Conservation (phyloP, 30 jellyfish, hydroid and myxozoan species). For the Turritopsis rubra region DNA sequence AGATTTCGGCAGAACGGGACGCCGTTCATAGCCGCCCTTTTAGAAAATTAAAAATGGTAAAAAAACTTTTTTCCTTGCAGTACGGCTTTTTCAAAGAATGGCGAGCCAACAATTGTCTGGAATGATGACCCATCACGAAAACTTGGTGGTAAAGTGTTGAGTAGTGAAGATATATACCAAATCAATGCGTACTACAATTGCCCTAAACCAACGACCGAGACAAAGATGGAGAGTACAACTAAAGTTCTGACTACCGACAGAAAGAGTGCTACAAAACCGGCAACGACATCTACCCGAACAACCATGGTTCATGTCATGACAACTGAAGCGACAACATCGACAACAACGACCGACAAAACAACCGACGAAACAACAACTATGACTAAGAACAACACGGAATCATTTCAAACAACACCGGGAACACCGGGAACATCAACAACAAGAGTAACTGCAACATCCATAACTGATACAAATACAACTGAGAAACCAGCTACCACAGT, state of each 20-base stretch:
- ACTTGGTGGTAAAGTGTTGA: background rate
- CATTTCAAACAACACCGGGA: background rate
- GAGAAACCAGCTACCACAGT: background rate
- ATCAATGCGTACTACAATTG: constrained; percentile 6
- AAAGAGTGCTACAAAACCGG: background rate
- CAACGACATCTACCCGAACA: background rate
- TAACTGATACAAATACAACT: background rate
- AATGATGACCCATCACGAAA: constrained; percentile 1
- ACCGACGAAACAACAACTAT: background rate
- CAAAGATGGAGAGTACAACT: background rate
- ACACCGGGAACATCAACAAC: background rate
- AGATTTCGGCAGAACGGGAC: too few relatives aligned
- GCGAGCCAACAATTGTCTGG: constrained; percentile 2
- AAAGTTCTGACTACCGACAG: too few relatives aligned
- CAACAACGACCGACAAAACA: background rate
- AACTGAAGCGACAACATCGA: background rate
- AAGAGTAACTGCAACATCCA: background rate
- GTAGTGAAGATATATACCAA: background rate
- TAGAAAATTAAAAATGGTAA: too few relatives aligned
- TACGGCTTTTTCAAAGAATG: background rate
- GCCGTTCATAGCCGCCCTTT: too few relatives aligned
- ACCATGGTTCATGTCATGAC: background rate
- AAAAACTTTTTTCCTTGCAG: background rate
- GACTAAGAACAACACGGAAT: background rate
- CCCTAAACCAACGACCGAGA: background rate